Evolutionary conservation across 2,888 invertebrate species (phyloP).

Genomic region (Mechanitis mazaeus): DNA sequence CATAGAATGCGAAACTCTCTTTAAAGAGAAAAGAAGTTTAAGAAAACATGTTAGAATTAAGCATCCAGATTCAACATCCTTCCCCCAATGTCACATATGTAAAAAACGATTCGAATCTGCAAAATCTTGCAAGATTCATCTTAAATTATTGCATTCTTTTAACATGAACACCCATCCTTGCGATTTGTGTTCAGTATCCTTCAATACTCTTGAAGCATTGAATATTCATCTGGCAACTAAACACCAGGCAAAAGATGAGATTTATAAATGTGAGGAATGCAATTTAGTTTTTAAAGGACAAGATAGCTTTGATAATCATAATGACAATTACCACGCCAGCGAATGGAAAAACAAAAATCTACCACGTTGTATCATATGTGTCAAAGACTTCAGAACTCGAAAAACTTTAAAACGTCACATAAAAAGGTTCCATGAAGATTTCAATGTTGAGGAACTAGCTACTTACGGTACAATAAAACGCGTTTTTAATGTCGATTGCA

Average conservation of each 20-base stretch:
- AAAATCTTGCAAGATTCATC: slow-evolving; percentile 61
- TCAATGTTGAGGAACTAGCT: slow-evolving; percentile 52
- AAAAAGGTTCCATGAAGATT: slow-evolving; percentile 57
- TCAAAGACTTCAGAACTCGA: slow-evolving; percentile 61
- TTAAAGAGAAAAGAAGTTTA: slow-evolving; percentile 62
- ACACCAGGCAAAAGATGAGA: slow-evolving; percentile 55
- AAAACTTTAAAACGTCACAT: slow-evolving; percentile 62
- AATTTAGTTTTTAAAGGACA: slow-evolving; percentile 57
- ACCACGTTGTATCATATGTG: slow-evolving; percentile 57
- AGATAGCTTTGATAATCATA: slow-evolving; percentile 52
- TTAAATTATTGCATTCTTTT: slow-evolving; percentile 57
- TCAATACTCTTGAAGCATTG: slow-evolving; percentile 49
- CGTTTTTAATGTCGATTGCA: slow-evolving; percentile 47
- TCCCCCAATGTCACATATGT: slow-evolving; percentile 64
- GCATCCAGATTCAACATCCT: slow-evolving; percentile 51
- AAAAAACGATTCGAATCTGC: slow-evolving; percentile 62
- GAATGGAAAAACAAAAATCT: slow-evolving; percentile 39
- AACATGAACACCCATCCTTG: slow-evolving; percentile 62
- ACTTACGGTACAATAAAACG: slow-evolving; percentile 43
- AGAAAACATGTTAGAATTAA: slow-evolving; percentile 59
- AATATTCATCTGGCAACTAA: slow-evolving; percentile 50
- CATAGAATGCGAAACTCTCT: slow-evolving; percentile 58
- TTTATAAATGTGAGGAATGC: slow-evolving; percentile 62
- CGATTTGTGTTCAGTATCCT: slow-evolving; percentile 55
- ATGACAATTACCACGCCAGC: slow-evolving; percentile 23